Evolutionary conservation across 64 coral and sea anemone species (phyloP).

Genomic region (Stylophora pistillata): DNA sequence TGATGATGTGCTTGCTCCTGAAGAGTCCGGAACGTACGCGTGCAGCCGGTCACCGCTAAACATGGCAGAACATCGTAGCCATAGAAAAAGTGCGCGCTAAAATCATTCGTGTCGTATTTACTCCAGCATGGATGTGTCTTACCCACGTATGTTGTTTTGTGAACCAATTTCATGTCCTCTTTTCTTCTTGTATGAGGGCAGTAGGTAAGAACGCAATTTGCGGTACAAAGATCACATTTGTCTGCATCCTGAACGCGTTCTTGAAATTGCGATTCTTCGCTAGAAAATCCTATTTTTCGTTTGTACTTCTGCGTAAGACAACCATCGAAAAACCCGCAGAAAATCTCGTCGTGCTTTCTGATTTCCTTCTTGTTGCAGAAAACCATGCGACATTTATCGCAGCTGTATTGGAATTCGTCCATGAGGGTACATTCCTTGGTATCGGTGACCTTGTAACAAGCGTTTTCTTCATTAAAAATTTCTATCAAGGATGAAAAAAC

Average conservation of each 20-base stretch:
- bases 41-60: constrained; percentile 73
- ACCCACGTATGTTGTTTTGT: constrained; percentile 75
- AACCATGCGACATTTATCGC: constrained; percentile 70
- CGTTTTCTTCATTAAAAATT: constrained; percentile 33
- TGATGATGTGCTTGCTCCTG: constrained; percentile 95
- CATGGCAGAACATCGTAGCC: constrained; percentile 79
- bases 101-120: constrained; percentile 67
- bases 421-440: constrained; percentile 57
- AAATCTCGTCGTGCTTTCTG: constrained; percentile 63
- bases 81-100: constrained; percentile 81
- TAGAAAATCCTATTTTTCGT: constrained; percentile 27
- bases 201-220: constrained; percentile 78
- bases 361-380: constrained; percentile 50
- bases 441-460: constrained; percentile 21
- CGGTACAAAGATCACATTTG: constrained; percentile 59
- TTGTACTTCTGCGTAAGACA: constrained; percentile 60
- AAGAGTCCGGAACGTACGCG: constrained; percentile 52
- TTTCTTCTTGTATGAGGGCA: constrained; percentile 59
- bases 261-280: neutral
- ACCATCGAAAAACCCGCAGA: constrained; percentile 83
- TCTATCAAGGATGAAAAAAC: constrained; percentile 51
- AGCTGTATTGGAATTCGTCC: constrained; percentile 72
- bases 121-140: constrained; percentile 87
- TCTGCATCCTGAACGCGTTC: neutral
- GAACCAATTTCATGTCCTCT: constrained; percentile 66